Percentiles rank a stretch among this genome's conserved stretches.
Conservation (phyloP, 2,113 vertebrate species). For the Heteronetta atricapilla region DNA sequence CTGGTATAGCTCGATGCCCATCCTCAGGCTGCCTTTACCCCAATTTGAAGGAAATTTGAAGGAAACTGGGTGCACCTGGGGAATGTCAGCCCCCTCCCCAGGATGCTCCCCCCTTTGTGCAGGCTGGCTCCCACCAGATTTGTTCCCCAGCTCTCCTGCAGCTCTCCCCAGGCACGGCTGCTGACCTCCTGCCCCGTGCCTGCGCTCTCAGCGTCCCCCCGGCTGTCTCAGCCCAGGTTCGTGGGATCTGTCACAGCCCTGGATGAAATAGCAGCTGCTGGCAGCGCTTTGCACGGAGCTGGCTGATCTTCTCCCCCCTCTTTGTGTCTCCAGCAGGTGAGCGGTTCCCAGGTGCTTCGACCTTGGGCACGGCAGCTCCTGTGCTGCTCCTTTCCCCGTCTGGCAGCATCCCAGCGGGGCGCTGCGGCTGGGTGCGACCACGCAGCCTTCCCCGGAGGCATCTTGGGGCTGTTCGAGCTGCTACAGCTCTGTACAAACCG, state of each 20-base stretch:
- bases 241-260: background rate
- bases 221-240: background rate
- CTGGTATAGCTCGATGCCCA: rapidly evolving
- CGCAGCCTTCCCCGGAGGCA: background rate
- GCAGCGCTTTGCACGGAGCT: background rate
- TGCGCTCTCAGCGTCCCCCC: background rate
- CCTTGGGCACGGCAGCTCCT: background rate
- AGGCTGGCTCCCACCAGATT: background rate
- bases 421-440: rapidly evolving
- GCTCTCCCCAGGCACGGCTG: background rate
- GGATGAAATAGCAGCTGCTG: background rate
- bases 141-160: background rate
- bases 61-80: no score
- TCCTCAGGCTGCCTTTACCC: background rate
- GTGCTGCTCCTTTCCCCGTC: background rate
- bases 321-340: background rate
- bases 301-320: background rate
- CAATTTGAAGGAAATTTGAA: rapidly evolving
- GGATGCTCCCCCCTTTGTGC: no score
- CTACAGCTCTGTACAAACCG: rapidly evolving
- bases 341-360: background rate
- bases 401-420: background rate
- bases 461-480: rapidly evolving
- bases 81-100: no score
- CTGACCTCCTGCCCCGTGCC: background rate